Evolutionary conservation across 1,140 invertebrate species (phyloP), one percentile per base, ranked within the genome.

Genomic region (Phortica variegata): DNA sequence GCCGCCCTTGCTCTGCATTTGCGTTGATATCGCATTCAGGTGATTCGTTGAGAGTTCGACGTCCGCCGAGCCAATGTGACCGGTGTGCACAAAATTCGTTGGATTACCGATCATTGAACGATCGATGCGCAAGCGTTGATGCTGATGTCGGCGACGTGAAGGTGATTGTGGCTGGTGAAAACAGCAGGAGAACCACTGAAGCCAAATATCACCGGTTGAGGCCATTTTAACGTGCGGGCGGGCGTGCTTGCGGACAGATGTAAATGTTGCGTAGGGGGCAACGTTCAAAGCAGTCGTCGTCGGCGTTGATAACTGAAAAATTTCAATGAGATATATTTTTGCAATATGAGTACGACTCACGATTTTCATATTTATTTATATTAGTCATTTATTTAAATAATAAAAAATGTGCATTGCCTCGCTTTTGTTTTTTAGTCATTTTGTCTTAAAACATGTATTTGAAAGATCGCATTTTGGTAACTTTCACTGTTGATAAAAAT

Each of bases 81-180:
- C 90, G n/a, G 91, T 93, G 70, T 95, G 93, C 51, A 89, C 85
- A 74, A 95, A 95, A 77, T 95, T 91, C 47, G 90, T 94, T 5
- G 93, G 93, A 44, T 85, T 84, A 41, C 93, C 89, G 63, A 95
- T 95, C 91, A 94, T 94, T 32, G 90, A 91, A 23, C 91, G 81
- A 76, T 95, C 93, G 80, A 95, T 92, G 77, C 87, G 85, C 56
- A 85, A 75, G 56, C 87, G 79, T 46, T 83, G 81, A 47, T 79
- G 80, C n/a, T n/a, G n/a, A 33, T 85, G 79, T 56, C 83, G 81
- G 60, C 83, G 81, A 47, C 84, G 78, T 59, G 85, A 83, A 54
- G 80, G 81, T 40, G 83, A 80, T 34, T 82, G 83, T 37, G 85
- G 84, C 62, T 90, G 86, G 33, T 85, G 84, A 58, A 90, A 82